Evolutionary conservation across 2,797 vertebrate species (phyloP), one percentile per base, ranked within the genome.

Genomic region (Hybognathus amarus): DNA sequence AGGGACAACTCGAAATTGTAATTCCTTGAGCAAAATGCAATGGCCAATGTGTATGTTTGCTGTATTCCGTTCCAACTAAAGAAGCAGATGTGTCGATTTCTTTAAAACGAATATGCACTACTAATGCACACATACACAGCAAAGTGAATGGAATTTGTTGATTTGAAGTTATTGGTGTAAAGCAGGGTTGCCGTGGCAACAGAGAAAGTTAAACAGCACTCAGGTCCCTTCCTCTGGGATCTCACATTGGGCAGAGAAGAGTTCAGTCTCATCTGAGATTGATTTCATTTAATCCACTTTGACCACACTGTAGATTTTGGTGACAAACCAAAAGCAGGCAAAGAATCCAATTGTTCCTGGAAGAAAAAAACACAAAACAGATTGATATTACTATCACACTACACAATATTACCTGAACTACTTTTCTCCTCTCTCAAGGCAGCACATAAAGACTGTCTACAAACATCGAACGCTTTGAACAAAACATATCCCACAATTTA

Each of bases 241-340:
- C 82, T 38, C 86, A 36, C 73, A 59, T 61, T 38, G 71, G 52
- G 52, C 17, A 0, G 54, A 80, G 69, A 63, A 77, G 59, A 54
- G 84, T 84, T 76, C 71, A 85, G 69, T 82, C 61, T 75, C 52
- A 68, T 40, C 38, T 47, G 47, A 40, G 70, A 86, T 64, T 69
- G 50, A 42, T 40, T 68, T 77, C 85, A 88, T 88, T 97, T 90
- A 97, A 92, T 98, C 97, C 79, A 98, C 97, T 91, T 98, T 98
- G 87, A 98, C 97, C 91, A 98, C 97, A 2, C 97, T 98, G 95
- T 98, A 98, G 92, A 98, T 98, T 94, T 98, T 98, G 75, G 97
- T 97, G 80, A 98, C 97, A 89, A 98, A 98, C 97, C 97, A 98
- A 92, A 98, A 98, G 91, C 97, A 98, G 88, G 97, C 96, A 88